Evolutionary conservation across 1,140 invertebrate species (phyloP).

Genomic region (Augochlora pura): DNA sequence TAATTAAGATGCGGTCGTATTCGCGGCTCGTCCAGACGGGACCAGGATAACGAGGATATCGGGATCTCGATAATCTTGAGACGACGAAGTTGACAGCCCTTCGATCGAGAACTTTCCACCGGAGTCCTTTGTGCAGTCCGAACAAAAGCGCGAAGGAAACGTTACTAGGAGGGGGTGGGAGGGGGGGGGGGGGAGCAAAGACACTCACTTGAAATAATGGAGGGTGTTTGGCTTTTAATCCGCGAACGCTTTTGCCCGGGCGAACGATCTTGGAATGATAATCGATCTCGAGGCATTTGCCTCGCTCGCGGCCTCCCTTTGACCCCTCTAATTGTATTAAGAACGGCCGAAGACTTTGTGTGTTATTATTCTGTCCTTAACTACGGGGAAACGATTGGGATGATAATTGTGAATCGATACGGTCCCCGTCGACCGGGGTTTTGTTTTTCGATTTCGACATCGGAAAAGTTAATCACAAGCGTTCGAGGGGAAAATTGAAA

Average conservation of each 20-base stretch:
- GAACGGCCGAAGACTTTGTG: background rate
- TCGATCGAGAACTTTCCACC: background rate
- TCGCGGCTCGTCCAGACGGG: background rate
- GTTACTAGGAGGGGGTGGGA: background rate
- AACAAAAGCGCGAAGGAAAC: conserved; percentile 37
- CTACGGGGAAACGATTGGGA: background rate
- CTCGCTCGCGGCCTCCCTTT: conserved; percentile 26
- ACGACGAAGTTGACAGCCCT: conserved; percentile 23
- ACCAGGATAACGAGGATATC: conserved; percentile 23
- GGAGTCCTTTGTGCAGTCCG: background rate
- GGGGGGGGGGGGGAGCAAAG: background rate
- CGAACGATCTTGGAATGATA: conserved; percentile 33
- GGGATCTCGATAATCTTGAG: conserved; percentile 25
- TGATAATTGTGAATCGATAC: background rate
- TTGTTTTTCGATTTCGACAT: background rate
- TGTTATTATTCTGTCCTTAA: background rate
- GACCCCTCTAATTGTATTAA: conserved; percentile 21
- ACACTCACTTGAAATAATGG: conserved; percentile 36
- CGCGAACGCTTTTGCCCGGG: background rate
- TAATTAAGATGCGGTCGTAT: conserved; percentile 37
- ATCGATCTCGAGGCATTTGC: conserved; percentile 23
- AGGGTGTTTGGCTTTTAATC: conserved; percentile 41
- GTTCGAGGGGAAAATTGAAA: no score
- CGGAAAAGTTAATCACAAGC: no score
- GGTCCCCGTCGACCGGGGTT: background rate